phyloP scores from a whole-genome alignment of 1,140 invertebrate species.

The Drosophila aff. region DNA sequence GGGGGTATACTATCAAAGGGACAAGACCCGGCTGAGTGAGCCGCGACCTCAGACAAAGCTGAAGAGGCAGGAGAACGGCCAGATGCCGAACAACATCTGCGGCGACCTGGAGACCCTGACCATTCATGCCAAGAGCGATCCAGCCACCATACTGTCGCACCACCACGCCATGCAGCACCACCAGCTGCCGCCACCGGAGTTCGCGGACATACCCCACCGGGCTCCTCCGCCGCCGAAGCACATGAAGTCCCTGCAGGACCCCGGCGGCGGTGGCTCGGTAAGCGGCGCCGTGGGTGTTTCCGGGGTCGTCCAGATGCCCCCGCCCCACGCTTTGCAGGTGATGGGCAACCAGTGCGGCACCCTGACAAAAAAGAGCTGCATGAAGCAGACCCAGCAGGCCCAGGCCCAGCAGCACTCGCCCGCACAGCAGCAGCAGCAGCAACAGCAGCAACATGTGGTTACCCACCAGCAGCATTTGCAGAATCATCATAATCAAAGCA shows the following conservation, averaged over 20 bases:
- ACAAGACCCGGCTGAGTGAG: conserved; percentile 91
- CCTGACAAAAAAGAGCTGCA: conserved; percentile 88
- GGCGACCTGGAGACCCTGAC: conserved; percentile 90
- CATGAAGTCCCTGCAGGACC: conserved; percentile 88
- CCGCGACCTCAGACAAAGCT: conserved; percentile 86
- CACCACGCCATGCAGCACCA: conserved; percentile 90
- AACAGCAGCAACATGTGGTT: conserved; percentile 58
- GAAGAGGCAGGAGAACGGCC: conserved; percentile 92
- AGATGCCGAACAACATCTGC: conserved; percentile 93
- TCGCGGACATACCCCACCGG: conserved; percentile 90
- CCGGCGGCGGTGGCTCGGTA: conserved; percentile 86
- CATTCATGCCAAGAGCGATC: conserved; percentile 89
- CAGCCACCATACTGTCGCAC: conserved; percentile 88
- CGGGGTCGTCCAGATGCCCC: conserved; percentile 86
- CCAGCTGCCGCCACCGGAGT: conserved; percentile 91
- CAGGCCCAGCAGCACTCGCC: conserved; percentile 78
- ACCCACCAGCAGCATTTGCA: conserved; percentile 73
- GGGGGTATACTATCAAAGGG: conserved; percentile 96
- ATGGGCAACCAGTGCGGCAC: conserved; percentile 88
- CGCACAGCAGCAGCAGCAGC: conserved; percentile 63
- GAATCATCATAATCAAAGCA: conserved; percentile 84
- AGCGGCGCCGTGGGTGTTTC: conserved; percentile 86
- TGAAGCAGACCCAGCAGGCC: conserved; percentile 76
- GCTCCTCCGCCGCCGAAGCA: conserved; percentile 91
- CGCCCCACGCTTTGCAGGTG: conserved; percentile 88